Percentiles rank a stretch among this genome's conserved stretches.
These are phyloP conservation scores for Sebastes iracundus DNA, from an alignment of 2,797 vertebrate species.

Conservation along the genomic window DNA sequence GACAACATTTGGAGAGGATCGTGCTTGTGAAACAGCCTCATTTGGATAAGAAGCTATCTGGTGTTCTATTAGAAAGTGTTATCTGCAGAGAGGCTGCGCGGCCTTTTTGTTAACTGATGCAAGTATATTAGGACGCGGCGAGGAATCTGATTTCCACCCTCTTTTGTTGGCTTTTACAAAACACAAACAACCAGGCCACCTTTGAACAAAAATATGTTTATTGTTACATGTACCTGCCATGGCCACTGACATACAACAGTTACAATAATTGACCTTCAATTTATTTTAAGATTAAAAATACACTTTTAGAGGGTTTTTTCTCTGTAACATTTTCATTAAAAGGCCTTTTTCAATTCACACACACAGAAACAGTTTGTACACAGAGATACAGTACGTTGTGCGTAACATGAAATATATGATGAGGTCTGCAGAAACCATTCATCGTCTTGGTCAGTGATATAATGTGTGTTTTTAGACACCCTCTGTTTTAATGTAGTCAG, in stretches of 20 bases:
- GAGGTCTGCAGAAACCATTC: background rate
- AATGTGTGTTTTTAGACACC: background rate
- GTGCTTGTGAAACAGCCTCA: conserved; percentile 26
- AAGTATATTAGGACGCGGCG: background rate
- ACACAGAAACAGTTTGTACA: conserved; percentile 29
- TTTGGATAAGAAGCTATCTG: conserved; percentile 29
- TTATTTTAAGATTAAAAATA: conserved; percentile 50
- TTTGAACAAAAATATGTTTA: conserved; percentile 80
- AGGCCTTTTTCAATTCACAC: conserved; percentile 7
- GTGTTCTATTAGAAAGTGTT: conserved; percentile 29
- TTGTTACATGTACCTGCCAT: conserved; percentile 66
- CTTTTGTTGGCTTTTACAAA: conserved; percentile 1
- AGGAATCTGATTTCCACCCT: background rate
- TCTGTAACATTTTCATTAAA: conserved; percentile 35
- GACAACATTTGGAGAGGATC: conserved; percentile 25
- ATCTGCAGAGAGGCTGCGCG: conserved; percentile 10
- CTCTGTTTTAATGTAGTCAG: background rate
- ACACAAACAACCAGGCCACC: conserved; percentile 25
- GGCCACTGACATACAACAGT: conserved; percentile 58
- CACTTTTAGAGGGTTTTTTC: background rate
- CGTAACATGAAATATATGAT: conserved; percentile 28
- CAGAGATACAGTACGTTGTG: conserved; percentile 34
- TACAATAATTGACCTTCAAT: conserved; percentile 42
- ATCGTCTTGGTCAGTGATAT: background rate
- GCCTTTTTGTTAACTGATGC: conserved; percentile 29